Base-by-base conservation (phyloP, 2,113 vertebrate genomes). In the Hypanus sabinus region DNA sequence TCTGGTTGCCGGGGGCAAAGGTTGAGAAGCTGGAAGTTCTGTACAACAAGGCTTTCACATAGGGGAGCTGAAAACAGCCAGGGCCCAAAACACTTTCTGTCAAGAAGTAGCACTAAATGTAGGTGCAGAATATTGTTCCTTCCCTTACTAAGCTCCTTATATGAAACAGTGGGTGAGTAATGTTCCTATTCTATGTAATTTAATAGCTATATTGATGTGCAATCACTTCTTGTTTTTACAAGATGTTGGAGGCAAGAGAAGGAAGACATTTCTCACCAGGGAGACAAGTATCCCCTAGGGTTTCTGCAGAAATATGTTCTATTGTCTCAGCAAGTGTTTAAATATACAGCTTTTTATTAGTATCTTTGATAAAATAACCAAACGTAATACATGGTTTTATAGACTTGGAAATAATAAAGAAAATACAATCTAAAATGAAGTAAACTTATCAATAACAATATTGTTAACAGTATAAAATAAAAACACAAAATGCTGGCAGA, bases 1-100 rank as follows among this genome's bases (percentile, higher is more conserved):
- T 10, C 38, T 57, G 80, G 80, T 83, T 83, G 80, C 80, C 80
- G 20, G n/a, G 91, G 62, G 68, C 36, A 73, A 93, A 93, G 91
- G 91, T 93, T 27, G 36, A 30, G 68, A 46, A 30, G 18, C 27
- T 75, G 27, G 68, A 38, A 12, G 33, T 33, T 90, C 1, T 6
- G 85, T 33, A 60, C 57, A 65, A n/a, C 57, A n/a, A 60, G 7
- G 60, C 33, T 24, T 57, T 92, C 6, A 10, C 90, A 3, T 9
- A 24, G 46, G 22, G 9, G 30, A 76, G 75, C 75, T 76, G 80
- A 27, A 60, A 87, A n/a, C 46, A 62, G 27, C 55, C 9, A 24
- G 12, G 24, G 24, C 38, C 55, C 24, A 27, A 30, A 30, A 14
- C 22, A 85, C 55, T 60, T 12, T 24, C 60, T 85, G 55, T 27